Conservation (phyloP, 2,888 invertebrate genomes). For the Acanthosepion lycidas region DNA sequence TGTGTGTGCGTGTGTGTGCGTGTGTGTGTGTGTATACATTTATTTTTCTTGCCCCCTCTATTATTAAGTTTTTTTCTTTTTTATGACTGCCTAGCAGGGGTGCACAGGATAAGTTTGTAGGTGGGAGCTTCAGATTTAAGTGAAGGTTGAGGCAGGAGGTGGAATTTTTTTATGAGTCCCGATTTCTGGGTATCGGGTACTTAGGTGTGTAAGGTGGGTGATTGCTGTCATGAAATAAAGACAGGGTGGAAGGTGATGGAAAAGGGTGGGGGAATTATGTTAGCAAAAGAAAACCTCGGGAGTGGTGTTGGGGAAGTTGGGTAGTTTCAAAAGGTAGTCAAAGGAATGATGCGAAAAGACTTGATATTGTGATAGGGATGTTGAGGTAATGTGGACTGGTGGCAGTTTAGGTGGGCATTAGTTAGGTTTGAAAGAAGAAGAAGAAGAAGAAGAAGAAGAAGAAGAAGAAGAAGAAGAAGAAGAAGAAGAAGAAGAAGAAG, state of each 20-base stretch:
- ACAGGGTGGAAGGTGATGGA: neutral
- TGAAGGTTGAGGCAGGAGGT: neutral
- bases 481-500: neutral
- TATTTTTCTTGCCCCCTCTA: neutral
- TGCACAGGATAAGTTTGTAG: neutral
- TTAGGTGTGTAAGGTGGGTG: constrained; percentile 33
- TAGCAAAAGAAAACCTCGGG: neutral
- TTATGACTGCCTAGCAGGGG: neutral
- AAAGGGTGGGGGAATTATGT: neutral
- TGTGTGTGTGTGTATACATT: neutral
- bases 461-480: too few relatives aligned
- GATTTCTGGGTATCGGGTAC: constrained; percentile 21
- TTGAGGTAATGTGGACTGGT: neutral
- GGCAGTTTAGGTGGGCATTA: neutral
- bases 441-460: too few relatives aligned
- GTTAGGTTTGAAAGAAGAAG: neutral
- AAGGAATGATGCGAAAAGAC: neutral
- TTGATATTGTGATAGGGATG: neutral
- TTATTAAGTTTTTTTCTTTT: neutral
- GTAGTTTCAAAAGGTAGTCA: neutral
- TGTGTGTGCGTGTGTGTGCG: neutral
- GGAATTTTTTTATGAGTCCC: neutral
- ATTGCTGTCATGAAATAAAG: constrained; percentile 33
- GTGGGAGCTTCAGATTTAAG: neutral
- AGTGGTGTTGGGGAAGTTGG: neutral